Evolutionary conservation across 2,888 invertebrate genomes (phyloP).

Genomic region (Nipponacmea schrenckii): DNA sequence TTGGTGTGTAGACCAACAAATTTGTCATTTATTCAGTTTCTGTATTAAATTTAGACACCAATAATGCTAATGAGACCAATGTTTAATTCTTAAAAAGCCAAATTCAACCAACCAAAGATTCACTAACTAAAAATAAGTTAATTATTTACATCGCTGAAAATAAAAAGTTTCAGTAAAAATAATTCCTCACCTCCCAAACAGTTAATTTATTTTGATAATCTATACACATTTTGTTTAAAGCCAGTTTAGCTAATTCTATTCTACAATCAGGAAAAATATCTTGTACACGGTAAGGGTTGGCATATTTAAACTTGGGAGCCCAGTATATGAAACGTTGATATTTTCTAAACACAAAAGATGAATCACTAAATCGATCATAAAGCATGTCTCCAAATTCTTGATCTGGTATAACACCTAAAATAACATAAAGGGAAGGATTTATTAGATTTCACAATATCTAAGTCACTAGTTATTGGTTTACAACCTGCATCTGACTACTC

Average conservation of each 20-base stretch:
- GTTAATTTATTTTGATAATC: constrained; percentile 78
- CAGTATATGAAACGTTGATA: constrained; percentile 74
- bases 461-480: too few relatives aligned
- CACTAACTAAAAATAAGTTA: too few relatives aligned
- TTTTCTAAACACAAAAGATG: constrained; percentile 72
- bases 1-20: too few relatives aligned
- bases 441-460: too few relatives aligned
- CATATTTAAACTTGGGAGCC: constrained; percentile 87
- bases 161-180: background rate
- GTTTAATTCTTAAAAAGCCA: too few relatives aligned
- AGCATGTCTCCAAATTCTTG: constrained; percentile 86
- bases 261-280: constrained; percentile 80
- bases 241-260: constrained; percentile 82
- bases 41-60: too few relatives aligned
- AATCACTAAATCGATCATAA: constrained; percentile 83
- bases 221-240: constrained; percentile 84
- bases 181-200: constrained; percentile 50
- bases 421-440: background rate
- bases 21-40: too few relatives aligned
- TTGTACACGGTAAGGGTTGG: constrained; percentile 65
- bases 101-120: too few relatives aligned
- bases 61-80: too few relatives aligned
- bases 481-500: too few relatives aligned
- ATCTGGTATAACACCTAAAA: constrained; percentile 87
- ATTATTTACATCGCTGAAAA: too few relatives aligned